Base-by-base conservation (phyloP, 2,888 invertebrate genomes). In the Gnatocerus cornutus region DNA sequence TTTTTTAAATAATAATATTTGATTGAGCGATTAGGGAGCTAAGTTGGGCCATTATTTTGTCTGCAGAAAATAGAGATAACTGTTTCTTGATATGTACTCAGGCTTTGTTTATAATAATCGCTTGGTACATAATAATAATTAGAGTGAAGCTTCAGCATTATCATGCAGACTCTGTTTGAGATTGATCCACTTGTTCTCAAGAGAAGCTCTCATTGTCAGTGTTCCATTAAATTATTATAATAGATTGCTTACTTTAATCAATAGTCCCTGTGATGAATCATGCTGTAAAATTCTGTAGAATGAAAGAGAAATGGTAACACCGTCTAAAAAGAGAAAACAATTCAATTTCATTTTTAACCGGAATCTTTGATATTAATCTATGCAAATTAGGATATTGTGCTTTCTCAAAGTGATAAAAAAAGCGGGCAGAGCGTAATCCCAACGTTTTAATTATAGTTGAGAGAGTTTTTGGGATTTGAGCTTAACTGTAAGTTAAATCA, bases 221-320 rank as follows among this genome's bases (percentile, higher is more conserved):
- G 55, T 53, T 64, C 64, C 55, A 53, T 64, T 53, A 53, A 43
- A 64, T 53, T 64, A 53, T 64, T 52, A 64, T 48, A 53, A 53
- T 43, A 53, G 53, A 53, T 64, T 64, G 53, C 64, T 53, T 64
- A 59, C 61, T 46, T 48, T 61, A 48, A 61, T 61, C 33, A 61
- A 48, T 50, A 14, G 39, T 12, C 9, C 10, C 14, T 16, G 21
- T 52, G 52, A 52, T 30, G n/a, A 55, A 55, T 55, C 16, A 39
- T 56, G 39, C 41, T 21, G 41, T 41, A 41, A 41, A 55, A 56
- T 56, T 21, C 41, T 6, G 10, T 6, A 33, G 30, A 10, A 33
- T 5, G 30, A 21, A 14, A 10, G 3, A n/a, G 56, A 56, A 5
- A 21, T n/a, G 58, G 27, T 4, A 45, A 48, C n/a, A 33, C 29